phyloP scores from a whole-genome alignment of 2,888 invertebrate species.

The Seladonia tumulorum region DNA sequence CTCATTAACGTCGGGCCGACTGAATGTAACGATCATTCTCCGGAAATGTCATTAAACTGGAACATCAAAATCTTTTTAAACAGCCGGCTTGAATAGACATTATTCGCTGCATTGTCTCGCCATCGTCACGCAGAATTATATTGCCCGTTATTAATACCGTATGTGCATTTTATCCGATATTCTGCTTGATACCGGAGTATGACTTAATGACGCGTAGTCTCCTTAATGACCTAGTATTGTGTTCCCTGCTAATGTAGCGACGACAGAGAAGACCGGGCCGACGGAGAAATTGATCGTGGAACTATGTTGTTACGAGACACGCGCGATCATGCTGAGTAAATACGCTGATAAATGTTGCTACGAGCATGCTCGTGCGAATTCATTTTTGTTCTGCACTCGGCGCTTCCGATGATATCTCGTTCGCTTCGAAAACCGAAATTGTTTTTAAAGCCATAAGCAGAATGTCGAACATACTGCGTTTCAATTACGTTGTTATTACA shows the following conservation, averaged over 20 bases:
- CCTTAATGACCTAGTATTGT: constrained; percentile 64
- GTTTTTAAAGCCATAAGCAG: background rate
- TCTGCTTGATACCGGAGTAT: constrained; percentile 43
- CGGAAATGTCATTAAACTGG: constrained; percentile 1
- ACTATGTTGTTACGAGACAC: constrained; percentile 41
- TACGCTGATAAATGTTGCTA: background rate
- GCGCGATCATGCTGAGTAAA: constrained; percentile 21
- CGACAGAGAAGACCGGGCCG: constrained; percentile 47
- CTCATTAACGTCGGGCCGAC: background rate
- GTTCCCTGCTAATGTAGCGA: constrained; percentile 55
- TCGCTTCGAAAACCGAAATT: background rate
- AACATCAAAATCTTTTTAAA: background rate
- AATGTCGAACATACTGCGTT: background rate
- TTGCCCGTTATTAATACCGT: constrained; percentile 58
- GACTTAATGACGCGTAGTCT: constrained; percentile 63
- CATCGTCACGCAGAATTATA: constrained; percentile 30
- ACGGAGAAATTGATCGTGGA: constrained; percentile 59
- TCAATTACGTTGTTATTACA: background rate
- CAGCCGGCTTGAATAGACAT: too few species aligned
- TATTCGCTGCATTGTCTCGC: background rate
- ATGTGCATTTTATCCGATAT: constrained; percentile 48
- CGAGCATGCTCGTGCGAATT: background rate
- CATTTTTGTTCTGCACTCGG: background rate
- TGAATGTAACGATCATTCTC: background rate
- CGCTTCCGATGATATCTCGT: background rate